A percentile compares a stretch with the other conserved stretches of the same genome.
Conservation (phyloP, 1,140 invertebrate species). For the Adelges cooleyi region DNA sequence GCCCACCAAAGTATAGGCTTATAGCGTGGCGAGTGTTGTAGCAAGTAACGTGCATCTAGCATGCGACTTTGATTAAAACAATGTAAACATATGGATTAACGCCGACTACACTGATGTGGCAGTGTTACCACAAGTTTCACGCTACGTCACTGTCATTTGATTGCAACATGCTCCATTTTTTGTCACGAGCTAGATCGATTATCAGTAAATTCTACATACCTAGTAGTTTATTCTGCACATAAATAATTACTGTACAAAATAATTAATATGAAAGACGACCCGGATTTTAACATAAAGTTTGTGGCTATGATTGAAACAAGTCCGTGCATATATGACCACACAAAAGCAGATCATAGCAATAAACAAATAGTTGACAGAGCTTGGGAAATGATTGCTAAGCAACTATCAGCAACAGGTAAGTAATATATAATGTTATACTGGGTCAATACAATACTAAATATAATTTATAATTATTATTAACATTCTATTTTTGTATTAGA, state of each 20-base stretch:
- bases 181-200: neutral
- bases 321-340: slow-evolving; percentile 3
- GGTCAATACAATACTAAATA: too few relatives aligned
- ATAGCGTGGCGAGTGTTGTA: neutral
- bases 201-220: neutral
- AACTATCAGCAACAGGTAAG: slow-evolving; percentile 1
- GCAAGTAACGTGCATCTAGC: neutral
- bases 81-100: neutral
- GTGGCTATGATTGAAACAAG: neutral
- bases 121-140: neutral
- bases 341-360: neutral
- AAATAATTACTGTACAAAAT: too few relatives aligned
- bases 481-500: neutral
- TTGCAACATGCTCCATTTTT: neutral
- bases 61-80: neutral
- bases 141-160: neutral
- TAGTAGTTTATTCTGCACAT: neutral
- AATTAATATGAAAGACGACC: neutral
- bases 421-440: too few relatives aligned
- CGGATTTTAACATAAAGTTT: slow-evolving; percentile 9
- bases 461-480: too few relatives aligned
- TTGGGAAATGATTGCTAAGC: neutral
- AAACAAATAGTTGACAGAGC: neutral
- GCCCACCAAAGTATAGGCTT: neutral
- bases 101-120: neutral